Evolutionary conservation across 2,797 vertebrate genomes (phyloP).

Genomic region (Enteromius fasciolatus): DNA sequence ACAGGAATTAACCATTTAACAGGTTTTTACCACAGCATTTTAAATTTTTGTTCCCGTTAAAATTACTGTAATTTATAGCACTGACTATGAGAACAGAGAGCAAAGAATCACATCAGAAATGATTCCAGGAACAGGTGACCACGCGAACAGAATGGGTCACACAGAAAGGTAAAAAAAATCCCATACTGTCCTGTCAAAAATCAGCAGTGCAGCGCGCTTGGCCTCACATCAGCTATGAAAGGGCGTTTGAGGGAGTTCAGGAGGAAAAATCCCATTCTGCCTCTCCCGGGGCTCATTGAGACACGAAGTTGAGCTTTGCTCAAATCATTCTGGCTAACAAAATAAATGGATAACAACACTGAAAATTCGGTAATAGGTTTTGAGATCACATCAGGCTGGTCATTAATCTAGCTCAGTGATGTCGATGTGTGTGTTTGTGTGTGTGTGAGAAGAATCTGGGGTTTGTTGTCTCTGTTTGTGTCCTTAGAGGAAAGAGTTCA

Average conservation of each 20-base stretch:
- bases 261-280: conserved; percentile 47
- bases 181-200: neutral
- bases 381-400: conserved; percentile 52
- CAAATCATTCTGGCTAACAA: conserved; percentile 60
- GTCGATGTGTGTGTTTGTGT: conserved; percentile 39
- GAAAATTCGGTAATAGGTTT: conserved; percentile 55
- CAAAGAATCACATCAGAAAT: conserved; percentile 1
- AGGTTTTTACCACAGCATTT: too few species aligned
- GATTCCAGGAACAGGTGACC: neutral
- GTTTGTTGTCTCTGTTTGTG: conserved; percentile 27
- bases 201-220: neutral
- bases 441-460: conserved; percentile 20
- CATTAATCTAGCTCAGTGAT: conserved; percentile 47
- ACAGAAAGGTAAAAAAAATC: neutral
- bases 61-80: neutral
- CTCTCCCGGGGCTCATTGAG: conserved; percentile 32
- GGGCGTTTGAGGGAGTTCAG: conserved; percentile 38
- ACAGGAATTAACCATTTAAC: too few species aligned
- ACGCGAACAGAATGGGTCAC: neutral
- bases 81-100: neutral
- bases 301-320: conserved; percentile 47
- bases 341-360: conserved; percentile 58
- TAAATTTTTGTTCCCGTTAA: too few species aligned
- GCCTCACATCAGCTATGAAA: conserved; percentile 55
- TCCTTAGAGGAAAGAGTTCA: conserved; percentile 34